Evolutionary conservation across 1,140 invertebrate species (phyloP), one percentile per base, ranked within the genome.

Genomic region (Wasmannia auropunctata): DNA sequence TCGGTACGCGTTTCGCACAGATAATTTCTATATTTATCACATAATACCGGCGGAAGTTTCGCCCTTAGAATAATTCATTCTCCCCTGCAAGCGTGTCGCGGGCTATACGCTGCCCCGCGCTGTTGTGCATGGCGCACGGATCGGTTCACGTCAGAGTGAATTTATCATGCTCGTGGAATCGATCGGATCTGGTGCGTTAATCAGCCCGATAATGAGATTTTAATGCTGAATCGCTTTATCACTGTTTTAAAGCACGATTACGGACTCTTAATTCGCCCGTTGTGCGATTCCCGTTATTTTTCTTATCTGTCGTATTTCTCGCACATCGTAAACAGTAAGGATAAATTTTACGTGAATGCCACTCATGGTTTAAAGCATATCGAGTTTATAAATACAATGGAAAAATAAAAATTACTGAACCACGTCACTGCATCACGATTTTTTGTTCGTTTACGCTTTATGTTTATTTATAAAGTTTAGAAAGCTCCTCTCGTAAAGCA

Each of bases 1-100:
- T 40, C 25, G 40, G 22, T n/a, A 40, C 65, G 65, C 77, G 37
- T 43, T 81, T 72, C 67, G 67, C 51, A 40, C 63, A 40, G 67
- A 74, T 83, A 83, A 83, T 83, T 83, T 83, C 79, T 83, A 83
- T 83, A 83, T 83, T 83, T 83, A 74, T 83, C 65, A 58, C 67
- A 34, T 81, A 81, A 72, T 54, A 81, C 49, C 3, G 22, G 22
- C 65, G 37, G 37, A 83, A 83, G 51, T 83, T n/a, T 83, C 14
- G 67, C 34, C 51, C 40, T 83, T 83, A 74, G 79, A 83, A 83
- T 74, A 83, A 83, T 83, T 83, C 40, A 58, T 83, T 74, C 19
- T 43, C 19, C 25, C 37, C 22, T 22, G 5, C 4, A 14, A n/a
- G 49, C 46, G 4, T 51, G 31, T 31, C 63, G 49, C 14, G 16